phyloP scores from a whole-genome alignment of 2,797 vertebrate genomes.

The Poecilia picta region DNA sequence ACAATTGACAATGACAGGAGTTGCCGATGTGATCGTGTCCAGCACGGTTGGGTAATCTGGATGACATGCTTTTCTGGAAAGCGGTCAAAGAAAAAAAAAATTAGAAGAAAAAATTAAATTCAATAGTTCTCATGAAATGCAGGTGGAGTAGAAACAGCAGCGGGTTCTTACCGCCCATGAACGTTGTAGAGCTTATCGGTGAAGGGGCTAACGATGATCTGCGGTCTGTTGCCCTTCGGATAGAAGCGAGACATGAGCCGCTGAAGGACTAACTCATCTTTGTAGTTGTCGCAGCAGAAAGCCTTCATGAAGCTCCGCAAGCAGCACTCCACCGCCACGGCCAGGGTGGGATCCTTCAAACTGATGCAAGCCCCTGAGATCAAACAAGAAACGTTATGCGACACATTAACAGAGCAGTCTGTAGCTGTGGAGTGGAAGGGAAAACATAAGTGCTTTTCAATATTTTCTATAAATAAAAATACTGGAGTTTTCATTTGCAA shows the following conservation, averaged over 20 bases:
- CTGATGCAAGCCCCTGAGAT: constrained; percentile 51
- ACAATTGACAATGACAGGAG: constrained; percentile 72
- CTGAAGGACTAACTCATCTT: constrained; percentile 71
- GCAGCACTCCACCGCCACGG: constrained; percentile 74
- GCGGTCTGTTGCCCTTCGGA: constrained; percentile 62
- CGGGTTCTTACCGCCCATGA: constrained; percentile 41
- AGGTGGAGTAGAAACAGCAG: background rate
- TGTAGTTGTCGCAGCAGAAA: constrained; percentile 80
- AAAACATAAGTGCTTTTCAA: background rate
- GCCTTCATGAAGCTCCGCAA: constrained; percentile 73
- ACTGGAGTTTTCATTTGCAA: background rate
- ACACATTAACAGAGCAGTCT: background rate
- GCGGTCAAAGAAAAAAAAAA: background rate
- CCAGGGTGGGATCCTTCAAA: constrained; percentile 64
- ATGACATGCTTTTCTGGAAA: constrained; percentile 53
- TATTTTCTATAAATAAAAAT: background rate
- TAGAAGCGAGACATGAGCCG: constrained; percentile 68
- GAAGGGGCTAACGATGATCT: constrained; percentile 74
- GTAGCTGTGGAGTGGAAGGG: background rate
- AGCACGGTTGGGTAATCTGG: constrained; percentile 46
- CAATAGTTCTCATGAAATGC: background rate
- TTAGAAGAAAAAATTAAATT: background rate
- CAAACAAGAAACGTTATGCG: constrained; percentile 4
- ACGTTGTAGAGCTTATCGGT: constrained; percentile 57
- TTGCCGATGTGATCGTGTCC: constrained; percentile 58